These are phyloP conservation scores for Phasianus colchicus DNA, from an alignment of 2,113 vertebrate species.

Conservation along the genomic window DNA sequence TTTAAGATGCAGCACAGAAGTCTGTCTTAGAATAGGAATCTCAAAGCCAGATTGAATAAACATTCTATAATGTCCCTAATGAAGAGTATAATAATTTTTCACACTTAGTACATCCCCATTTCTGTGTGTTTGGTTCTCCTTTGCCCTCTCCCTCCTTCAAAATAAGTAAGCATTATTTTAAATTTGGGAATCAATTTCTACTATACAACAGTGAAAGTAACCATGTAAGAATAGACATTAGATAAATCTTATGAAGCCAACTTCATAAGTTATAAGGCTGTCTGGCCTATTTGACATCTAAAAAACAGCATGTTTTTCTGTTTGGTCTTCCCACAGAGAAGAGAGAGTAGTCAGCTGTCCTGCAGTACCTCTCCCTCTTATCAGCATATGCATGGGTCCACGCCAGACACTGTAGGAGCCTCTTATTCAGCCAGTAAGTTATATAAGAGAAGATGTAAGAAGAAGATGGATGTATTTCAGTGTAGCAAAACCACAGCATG, in stretches of 20 bases:
- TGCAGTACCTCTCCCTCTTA: fast-evolving
- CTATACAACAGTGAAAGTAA: neutral
- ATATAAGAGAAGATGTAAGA: neutral
- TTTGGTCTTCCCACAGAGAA: neutral
- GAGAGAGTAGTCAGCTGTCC: neutral
- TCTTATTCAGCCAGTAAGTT: neutral
- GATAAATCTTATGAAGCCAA: neutral
- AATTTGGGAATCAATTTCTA: neutral
- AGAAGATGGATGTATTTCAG: neutral
- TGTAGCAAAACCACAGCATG: neutral
- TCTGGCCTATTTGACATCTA: neutral
- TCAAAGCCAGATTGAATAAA: neutral
- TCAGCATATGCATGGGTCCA: neutral
- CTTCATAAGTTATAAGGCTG: neutral
- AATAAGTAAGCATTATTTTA: neutral
- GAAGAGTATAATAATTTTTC: neutral
- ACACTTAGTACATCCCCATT: neutral
- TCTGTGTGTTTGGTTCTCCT: neutral
- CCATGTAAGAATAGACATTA: neutral
- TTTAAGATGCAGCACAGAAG: neutral
- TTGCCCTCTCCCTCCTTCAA: neutral
- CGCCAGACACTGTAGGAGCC: neutral
- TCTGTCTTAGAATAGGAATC: neutral
- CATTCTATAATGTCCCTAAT: neutral
- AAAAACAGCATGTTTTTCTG: neutral